These are phyloP conservation scores for Dendropsophus ebraccatus DNA, from an alignment of 2,113 vertebrate species.

Conservation along the genomic window DNA sequence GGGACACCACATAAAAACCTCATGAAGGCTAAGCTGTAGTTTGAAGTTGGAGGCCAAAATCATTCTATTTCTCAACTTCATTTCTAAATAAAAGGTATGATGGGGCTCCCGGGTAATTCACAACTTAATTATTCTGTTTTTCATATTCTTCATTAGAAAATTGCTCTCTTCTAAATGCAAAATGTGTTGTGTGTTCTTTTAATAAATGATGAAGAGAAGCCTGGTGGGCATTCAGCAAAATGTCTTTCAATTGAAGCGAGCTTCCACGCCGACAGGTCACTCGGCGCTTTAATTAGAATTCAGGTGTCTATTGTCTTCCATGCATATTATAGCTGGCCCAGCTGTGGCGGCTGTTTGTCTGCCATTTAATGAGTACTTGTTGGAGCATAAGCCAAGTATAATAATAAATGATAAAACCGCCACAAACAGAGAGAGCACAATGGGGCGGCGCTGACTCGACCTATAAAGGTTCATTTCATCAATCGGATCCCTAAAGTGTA, in stretches of 20 bases:
- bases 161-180: conserved; percentile 25
- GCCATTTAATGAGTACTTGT: conserved; percentile 50
- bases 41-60: background rate
- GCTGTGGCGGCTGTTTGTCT: conserved; percentile 25
- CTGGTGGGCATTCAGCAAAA: conserved; percentile 43
- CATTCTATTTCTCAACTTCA: background rate
- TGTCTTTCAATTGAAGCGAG: conserved; percentile 20
- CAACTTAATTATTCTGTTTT: background rate
- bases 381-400: conserved; percentile 21
- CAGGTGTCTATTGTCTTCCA: conserved; percentile 40
- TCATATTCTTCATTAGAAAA: conserved; percentile 7
- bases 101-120: background rate
- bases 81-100: background rate
- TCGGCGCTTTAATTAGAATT: conserved; percentile 35
- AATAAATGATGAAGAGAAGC: conserved; percentile 45
- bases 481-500: background rate
- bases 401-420: conserved; percentile 13
- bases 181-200: conserved; percentile 23
- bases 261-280: conserved; percentile 32
- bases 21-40: background rate
- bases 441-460: background rate
- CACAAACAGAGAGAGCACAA: background rate
- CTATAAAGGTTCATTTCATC: conserved; percentile 32
- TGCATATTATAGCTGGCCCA: conserved; percentile 22
- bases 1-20: too few species aligned